Conservation (phyloP, 2,888 invertebrate genomes). For the Drosophila multiciliata region DNA sequence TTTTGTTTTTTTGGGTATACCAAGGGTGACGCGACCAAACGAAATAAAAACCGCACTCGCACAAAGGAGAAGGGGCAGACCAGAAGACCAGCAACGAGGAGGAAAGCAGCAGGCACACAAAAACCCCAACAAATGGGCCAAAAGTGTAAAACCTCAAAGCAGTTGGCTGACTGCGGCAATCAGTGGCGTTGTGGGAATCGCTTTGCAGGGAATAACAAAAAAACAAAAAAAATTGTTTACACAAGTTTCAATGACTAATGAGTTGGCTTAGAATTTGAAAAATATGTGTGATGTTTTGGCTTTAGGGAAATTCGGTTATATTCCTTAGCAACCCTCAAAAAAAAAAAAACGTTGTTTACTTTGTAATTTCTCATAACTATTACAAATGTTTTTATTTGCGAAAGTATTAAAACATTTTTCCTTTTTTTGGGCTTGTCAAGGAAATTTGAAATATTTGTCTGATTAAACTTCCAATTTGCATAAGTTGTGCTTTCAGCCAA, state of each 20-base stretch:
- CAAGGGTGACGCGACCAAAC: conserved; percentile 62
- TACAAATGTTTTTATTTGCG: not conserved
- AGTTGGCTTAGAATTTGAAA: conserved; percentile 54
- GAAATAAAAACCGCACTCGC: conserved; percentile 73
- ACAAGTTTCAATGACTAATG: conserved; percentile 68
- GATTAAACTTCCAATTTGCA: not conserved
- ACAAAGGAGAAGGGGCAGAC: conserved; percentile 14
- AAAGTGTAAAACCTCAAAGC: conserved; percentile 75
- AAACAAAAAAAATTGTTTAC: conserved; percentile 22
- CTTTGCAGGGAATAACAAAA: conserved; percentile 23
- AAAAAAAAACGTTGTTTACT: conserved; percentile 1
- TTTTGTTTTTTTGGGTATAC: conserved; percentile 54
- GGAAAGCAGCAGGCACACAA: conserved; percentile 20
- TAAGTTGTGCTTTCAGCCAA: not conserved
- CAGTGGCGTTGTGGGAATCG: conserved; percentile 62
- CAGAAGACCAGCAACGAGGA: conserved; percentile 13
- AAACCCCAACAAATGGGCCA: conserved; percentile 65
- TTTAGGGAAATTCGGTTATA: conserved; percentile 16
- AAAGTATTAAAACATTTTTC: not conserved
- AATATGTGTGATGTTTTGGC: conserved; percentile 13
- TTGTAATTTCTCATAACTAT: not conserved
- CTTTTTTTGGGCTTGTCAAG: not conserved
- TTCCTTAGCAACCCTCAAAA: conserved; percentile 2
- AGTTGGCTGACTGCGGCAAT: conserved; percentile 50
- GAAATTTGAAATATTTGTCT: not conserved